A percentile compares a stretch with the other conserved stretches of the same genome.
Evolutionary conservation across 2,797 vertebrate species (phyloP).

Genomic region (Mastacembelus armatus): DNA sequence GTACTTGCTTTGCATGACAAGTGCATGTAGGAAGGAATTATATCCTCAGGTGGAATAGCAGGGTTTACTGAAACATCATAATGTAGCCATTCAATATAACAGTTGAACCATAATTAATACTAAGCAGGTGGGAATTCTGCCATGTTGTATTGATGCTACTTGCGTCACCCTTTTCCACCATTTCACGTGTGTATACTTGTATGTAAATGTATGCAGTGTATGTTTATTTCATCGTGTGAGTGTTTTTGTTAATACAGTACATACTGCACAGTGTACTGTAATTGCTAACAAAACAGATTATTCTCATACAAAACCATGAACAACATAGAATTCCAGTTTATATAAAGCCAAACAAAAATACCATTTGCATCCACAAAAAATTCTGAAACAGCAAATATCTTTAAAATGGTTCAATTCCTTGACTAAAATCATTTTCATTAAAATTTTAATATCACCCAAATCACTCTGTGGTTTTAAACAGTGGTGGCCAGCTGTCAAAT

Average conservation of each 20-base stretch:
- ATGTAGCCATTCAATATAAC: background rate
- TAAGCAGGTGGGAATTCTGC: too few species aligned
- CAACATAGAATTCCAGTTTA: background rate
- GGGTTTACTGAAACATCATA: conserved; percentile 8
- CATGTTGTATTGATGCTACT: too few species aligned
- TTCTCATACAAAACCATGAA: background rate
- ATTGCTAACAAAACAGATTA: background rate
- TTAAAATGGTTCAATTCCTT: background rate
- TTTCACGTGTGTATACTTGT: background rate
- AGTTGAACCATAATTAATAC: background rate
- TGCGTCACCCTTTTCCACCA: background rate
- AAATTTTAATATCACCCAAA: conserved; percentile 13
- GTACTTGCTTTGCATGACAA: background rate
- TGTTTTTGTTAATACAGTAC: background rate
- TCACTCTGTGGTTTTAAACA: conserved; percentile 40
- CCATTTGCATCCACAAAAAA: background rate
- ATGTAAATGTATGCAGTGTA: background rate
- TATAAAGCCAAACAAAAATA: too few species aligned
- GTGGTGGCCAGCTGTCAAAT: conserved; percentile 45
- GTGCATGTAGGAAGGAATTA: conserved; percentile 30
- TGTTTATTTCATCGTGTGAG: background rate
- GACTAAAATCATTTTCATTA: conserved; percentile 29
- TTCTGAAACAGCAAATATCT: background rate
- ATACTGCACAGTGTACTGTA: background rate
- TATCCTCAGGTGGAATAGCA: conserved; percentile 48